A percentile compares a stretch with the other conserved stretches of the same genome.
Evolutionary conservation across 1,140 invertebrate genomes (phyloP).

Genomic region (Planococcus citri): DNA sequence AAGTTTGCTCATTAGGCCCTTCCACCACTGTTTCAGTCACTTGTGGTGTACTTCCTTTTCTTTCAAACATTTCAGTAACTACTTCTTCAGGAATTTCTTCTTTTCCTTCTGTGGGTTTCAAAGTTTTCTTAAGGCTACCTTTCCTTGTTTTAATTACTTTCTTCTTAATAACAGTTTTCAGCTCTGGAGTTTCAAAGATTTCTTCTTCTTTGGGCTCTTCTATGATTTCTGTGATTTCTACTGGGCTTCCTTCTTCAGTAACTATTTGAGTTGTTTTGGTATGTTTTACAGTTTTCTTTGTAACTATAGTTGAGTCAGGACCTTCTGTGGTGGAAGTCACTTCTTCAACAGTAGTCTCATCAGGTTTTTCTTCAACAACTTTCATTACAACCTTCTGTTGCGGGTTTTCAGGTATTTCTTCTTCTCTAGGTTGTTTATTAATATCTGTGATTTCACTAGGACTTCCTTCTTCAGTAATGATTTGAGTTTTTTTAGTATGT

Average conservation of each 20-base stretch:
- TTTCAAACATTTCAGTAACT: conserved; percentile 27
- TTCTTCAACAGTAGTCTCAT: background rate
- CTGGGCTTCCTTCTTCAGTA: background rate
- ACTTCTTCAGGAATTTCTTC: conserved; percentile 30
- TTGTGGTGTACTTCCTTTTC: conserved; percentile 26
- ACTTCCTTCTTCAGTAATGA: background rate
- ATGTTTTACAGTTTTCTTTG: background rate
- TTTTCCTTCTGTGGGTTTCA: no score
- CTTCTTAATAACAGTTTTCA: background rate
- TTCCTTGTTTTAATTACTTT: conserved; percentile 30
- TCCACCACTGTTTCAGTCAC: background rate
- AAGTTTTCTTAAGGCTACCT: conserved; percentile 22
- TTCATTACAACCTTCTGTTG: background rate
- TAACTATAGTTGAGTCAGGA: background rate
- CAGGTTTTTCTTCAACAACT: conserved; percentile 9
- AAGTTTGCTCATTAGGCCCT: background rate
- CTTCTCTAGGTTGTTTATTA: background rate
- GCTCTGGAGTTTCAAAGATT: background rate
- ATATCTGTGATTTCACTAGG: conserved; percentile 33
- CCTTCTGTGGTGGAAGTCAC: background rate
- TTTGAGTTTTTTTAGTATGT: background rate
- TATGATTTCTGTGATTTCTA: background rate
- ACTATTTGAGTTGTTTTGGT: background rate
- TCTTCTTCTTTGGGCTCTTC: background rate
- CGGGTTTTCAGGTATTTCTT: conserved; percentile 12